Percentiles rank a stretch among this genome's conserved stretches.
Evolutionary conservation across 2,797 vertebrate species (phyloP).

Genomic region (Nannoperca obscura): DNA sequence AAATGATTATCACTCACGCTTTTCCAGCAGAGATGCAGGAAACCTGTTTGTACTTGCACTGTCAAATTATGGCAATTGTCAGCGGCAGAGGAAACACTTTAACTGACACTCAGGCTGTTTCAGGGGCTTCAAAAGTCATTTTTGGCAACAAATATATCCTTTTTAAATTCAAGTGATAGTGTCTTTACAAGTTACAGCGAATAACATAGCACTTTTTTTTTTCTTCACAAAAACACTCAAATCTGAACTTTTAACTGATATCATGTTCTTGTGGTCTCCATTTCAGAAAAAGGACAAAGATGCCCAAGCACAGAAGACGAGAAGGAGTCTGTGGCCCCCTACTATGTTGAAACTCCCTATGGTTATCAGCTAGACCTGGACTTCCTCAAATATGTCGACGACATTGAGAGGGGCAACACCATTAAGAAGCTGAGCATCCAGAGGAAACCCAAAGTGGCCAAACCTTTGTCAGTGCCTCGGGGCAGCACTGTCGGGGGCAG

Average conservation of each 20-base stretch:
- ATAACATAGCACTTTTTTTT: neutral
- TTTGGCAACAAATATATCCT: neutral
- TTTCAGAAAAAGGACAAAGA: conserved; percentile 87
- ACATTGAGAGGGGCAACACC: conserved; percentile 97
- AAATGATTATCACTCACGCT: conserved; percentile 55
- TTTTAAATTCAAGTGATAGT: neutral
- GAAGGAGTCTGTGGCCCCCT: conserved; percentile 87
- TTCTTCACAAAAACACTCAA: neutral
- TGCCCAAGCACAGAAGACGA: conserved; percentile 86
- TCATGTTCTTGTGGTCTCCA: conserved; percentile 21
- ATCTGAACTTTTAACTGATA: neutral
- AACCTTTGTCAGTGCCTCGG: conserved; percentile 66
- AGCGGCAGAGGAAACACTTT: conserved; percentile 29
- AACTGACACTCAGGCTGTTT: neutral
- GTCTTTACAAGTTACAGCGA: neutral
- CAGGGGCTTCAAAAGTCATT: neutral
- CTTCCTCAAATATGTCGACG: conserved; percentile 98
- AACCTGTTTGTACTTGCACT: conserved; percentile 62
- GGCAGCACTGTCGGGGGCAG: conserved; percentile 73
- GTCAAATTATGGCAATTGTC: conserved; percentile 54
- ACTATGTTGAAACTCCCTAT: conserved; percentile 98
- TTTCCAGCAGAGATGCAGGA: conserved; percentile 47
- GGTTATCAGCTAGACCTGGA: conserved; percentile 98
- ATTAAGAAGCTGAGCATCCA: conserved; percentile 95
- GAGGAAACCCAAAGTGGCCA: conserved; percentile 88